A percentile compares a stretch with the other conserved stretches of the same genome.
These are phyloP conservation scores for Drosophila testacea DNA, from an alignment of 2,888 invertebrate genomes.

Conservation along the genomic window DNA sequence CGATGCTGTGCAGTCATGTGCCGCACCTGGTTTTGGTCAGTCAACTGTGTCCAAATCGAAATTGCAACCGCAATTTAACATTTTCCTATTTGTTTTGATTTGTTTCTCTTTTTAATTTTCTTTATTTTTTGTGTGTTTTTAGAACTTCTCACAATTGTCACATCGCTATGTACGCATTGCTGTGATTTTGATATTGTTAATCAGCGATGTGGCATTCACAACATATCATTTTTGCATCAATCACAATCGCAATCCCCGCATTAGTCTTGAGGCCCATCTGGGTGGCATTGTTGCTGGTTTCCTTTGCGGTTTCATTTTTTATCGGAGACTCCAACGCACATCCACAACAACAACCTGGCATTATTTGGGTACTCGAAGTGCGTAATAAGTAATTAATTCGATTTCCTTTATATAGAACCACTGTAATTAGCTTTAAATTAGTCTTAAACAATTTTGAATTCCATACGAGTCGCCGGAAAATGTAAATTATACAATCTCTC, in stretches of 20 bases:
- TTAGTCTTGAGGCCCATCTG: conserved; percentile 90
- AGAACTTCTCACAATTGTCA: conserved; percentile 85
- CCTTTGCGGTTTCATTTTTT: conserved; percentile 69
- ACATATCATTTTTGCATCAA: conserved; percentile 85
- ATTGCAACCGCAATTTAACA: conserved; percentile 56
- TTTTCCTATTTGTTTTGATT: conserved; percentile 16
- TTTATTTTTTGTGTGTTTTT: conserved; percentile 55
- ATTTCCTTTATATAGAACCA: conserved; percentile 8
- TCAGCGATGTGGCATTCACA: conserved; percentile 88
- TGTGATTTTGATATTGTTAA: conserved; percentile 88
- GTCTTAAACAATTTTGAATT: conserved; percentile 33
- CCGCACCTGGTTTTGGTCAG: conserved; percentile 91
- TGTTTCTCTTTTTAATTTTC: conserved; percentile 28
- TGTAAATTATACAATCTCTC: conserved; percentile 3
- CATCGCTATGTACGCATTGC: conserved; percentile 86
- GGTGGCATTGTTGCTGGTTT: conserved; percentile 90
- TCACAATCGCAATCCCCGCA: conserved; percentile 85
- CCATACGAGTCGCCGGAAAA: conserved; percentile 32
- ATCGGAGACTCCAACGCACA: conserved; percentile 27
- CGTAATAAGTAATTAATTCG: conserved; percentile 27
- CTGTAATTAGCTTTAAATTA: conserved; percentile 32
- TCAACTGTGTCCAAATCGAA: conserved; percentile 58
- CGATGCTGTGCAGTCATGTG: conserved; percentile 93
- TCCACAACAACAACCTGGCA: neutral
- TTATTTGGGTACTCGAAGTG: conserved; percentile 11